Evolutionary conservation across 1,140 invertebrate species (phyloP).

Genomic region (Plutomurus gul): DNA sequence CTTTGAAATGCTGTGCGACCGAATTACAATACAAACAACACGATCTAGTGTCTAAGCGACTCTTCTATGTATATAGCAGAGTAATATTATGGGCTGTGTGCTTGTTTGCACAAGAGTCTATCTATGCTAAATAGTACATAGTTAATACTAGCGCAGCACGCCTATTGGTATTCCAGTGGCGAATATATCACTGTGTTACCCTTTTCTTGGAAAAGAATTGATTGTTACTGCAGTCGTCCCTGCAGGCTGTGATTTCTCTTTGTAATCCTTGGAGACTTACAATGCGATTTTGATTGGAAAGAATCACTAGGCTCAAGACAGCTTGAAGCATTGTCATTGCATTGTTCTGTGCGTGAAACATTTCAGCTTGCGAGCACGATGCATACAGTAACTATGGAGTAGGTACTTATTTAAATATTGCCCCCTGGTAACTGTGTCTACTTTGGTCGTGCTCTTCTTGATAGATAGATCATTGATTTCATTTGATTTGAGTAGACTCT

Average conservation of each 20-base stretch:
- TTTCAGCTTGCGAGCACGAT: not conserved
- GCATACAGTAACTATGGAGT: no score
- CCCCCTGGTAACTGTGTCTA: not conserved
- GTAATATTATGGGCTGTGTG: no score
- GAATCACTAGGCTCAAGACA: not conserved
- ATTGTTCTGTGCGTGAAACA: not conserved
- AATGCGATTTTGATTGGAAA: conserved; percentile 28
- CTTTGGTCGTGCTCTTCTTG: no score
- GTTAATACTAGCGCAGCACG: no score
- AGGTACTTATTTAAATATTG: not conserved
- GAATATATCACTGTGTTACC: not conserved
- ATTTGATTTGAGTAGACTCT: not conserved
- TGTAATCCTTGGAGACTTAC: not conserved
- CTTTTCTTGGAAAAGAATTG: not conserved
- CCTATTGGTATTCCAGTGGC: not conserved
- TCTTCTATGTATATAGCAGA: no score
- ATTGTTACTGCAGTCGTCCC: not conserved
- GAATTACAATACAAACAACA: no score
- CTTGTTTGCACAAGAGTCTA: no score
- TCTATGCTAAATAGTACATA: no score
- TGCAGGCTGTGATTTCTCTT: conserved; percentile 4
- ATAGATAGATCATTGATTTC: conserved; percentile 26
- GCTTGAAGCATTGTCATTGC: conserved; percentile 3
- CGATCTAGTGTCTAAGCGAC: no score
- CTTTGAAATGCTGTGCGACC: no score